These are phyloP conservation scores for Acyrthosiphon pisum DNA, from an alignment of 1,140 invertebrate species.

Conservation along the genomic window DNA sequence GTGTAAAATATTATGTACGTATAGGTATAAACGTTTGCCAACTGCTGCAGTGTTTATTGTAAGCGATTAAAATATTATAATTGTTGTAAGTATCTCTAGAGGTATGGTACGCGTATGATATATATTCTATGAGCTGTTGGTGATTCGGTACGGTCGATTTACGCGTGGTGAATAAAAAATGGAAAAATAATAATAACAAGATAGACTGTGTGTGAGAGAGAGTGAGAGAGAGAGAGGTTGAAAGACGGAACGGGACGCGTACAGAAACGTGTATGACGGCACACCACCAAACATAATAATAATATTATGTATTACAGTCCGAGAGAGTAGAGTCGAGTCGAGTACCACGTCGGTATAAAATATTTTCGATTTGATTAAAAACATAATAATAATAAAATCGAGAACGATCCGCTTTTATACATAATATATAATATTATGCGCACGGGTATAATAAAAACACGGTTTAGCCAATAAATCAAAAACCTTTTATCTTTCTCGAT, in stretches of 20 bases:
- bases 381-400: slow-evolving; percentile 41
- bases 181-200: neutral
- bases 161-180: neutral
- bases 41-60: neutral
- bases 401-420: slow-evolving; percentile 43
- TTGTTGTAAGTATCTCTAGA: neutral
- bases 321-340: neutral
- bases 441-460: slow-evolving; percentile 41
- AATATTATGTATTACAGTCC: neutral
- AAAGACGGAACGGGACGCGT: too few relatives aligned
- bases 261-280: neutral
- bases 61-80: slow-evolving; percentile 22
- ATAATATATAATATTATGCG: slow-evolving; percentile 45
- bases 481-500: slow-evolving; percentile 55
- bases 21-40: neutral
- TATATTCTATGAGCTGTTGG: neutral
- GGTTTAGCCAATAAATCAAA: slow-evolving; percentile 53
- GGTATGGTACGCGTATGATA: neutral
- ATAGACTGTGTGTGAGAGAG: neutral
- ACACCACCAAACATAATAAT: slow-evolving; percentile 8
- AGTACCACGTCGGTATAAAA: slow-evolving; percentile 10
- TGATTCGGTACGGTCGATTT: slow-evolving; percentile 29
- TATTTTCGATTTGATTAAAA: slow-evolving; percentile 55
- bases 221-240: too few relatives aligned
- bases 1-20: neutral